Evolutionary conservation across 2,113 vertebrate genomes (phyloP), one percentile per base, ranked within the genome.

Genomic region (Saguinus midas): DNA sequence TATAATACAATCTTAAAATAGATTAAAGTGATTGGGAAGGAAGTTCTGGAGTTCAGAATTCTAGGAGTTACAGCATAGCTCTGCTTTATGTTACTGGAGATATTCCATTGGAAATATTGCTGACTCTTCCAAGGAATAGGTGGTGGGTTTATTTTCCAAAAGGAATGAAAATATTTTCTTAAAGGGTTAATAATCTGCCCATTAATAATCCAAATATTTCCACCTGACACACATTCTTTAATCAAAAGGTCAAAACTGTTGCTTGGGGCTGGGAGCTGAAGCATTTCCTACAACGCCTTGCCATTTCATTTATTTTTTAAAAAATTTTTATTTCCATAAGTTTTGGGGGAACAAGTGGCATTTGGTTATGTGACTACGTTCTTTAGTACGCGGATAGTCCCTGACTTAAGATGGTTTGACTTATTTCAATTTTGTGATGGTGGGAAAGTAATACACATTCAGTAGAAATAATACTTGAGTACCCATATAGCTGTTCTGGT

Each of bases 161-260:
- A 90, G 2, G 11, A n/a, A 92, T 52, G 57, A 3, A 81, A 95
- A 80, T 0, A 72, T 95, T 93, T 84, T 87, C 18, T 70, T 91
- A 29, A 94, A 85, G 16, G 85, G 21, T 91, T 78, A 75, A 79
- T 61, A 93, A 43, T 6, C 25, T 81, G 10, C 3, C 17, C n/a
- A 37, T 72, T 66, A 93, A 93, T 13, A 87, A 72, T 20, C 45
- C 20, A 87, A 85, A 76, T n/a, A 16, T 96, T 96, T 96, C 29
- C 29, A 14, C 12, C 92, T 45, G n/a, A 72, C 14, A 90, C 13
- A 14, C 21, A 91, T 87, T 52, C 23, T 85, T 72, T 79, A 91
- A 68, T 81, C 43, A 90, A 86, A 90, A 84, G 17, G 2, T 79
- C 55, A n/a, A 79, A 18, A 82, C 18, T 57, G 58, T 35, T 80